Conservation (phyloP, 2,113 vertebrate species). For the Caranx melampygus region DNA sequence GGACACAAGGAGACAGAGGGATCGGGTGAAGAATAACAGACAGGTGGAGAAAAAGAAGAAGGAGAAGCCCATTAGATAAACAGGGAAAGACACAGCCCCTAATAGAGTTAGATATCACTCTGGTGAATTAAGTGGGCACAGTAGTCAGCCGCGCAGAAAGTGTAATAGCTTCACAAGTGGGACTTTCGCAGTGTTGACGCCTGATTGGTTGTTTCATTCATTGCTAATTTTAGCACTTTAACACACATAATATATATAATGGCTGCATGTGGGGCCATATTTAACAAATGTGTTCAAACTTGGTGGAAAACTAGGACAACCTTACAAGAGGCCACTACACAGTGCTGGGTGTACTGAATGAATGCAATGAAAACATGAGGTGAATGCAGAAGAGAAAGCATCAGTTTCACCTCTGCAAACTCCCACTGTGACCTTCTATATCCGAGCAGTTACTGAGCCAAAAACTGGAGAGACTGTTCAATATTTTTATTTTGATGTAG, state of each 20-base stretch:
- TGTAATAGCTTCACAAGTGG: background rate
- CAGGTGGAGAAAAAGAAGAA: constrained; percentile 41
- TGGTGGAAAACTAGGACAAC: constrained; percentile 26
- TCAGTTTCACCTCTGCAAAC: constrained; percentile 6
- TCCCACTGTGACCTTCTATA: constrained; percentile 16
- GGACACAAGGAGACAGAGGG: constrained; percentile 54
- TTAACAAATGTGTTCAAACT: constrained; percentile 24
- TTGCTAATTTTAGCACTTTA: constrained; percentile 40
- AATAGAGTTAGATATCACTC: constrained; percentile 38
- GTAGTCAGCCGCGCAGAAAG: constrained; percentile 2
- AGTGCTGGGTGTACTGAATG: background rate
- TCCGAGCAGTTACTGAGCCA: constrained; percentile 12
- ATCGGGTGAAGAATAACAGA: constrained; percentile 57
- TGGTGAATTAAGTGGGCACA: constrained; percentile 48
- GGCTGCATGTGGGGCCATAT: background rate
- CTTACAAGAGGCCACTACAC: background rate
- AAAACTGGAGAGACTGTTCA: background rate
- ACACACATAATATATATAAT: background rate
- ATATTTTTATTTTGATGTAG: background rate
- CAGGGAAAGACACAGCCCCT: constrained; percentile 42
- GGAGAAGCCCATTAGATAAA: constrained; percentile 63
- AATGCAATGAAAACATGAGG: background rate
- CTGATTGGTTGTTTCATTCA: constrained; percentile 13
- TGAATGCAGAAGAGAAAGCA: background rate
- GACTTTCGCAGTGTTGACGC: background rate